Percentiles rank a stretch among this genome's conserved stretches.
Conservation (phyloP, 2,888 invertebrate species). For the Pterobdella sp. region DNA sequence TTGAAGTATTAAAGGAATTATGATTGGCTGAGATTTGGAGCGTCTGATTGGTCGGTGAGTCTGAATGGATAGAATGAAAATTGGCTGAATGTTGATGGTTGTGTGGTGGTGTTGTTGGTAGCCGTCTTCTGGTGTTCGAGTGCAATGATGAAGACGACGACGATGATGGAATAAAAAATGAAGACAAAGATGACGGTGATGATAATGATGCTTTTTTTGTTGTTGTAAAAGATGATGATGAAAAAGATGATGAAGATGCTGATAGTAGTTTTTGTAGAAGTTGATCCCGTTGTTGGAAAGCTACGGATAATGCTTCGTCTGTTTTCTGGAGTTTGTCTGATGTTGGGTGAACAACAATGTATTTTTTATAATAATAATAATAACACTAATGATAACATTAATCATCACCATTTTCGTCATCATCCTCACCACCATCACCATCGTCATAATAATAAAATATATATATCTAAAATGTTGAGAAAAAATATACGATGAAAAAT, state of each 20-base stretch:
- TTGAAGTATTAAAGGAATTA: not conserved
- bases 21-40: not conserved
- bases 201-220: not conserved
- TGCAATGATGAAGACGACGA: constrained; percentile 15
- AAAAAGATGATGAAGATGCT: not conserved
- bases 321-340: not conserved
- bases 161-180: not conserved
- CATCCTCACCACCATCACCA: too few relatives aligned
- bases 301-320: not conserved
- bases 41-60: not conserved
- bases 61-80: not conserved
- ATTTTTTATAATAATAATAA: too few relatives aligned
- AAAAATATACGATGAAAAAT: too few relatives aligned
- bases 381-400: too few relatives aligned
- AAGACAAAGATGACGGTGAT: constrained; percentile 10
- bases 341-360: too few relatives aligned
- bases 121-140: not conserved
- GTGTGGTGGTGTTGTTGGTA: not conserved
- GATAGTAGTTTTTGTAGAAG: constrained; percentile 1
- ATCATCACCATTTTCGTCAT: too few relatives aligned
- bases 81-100: not conserved
- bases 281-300: not conserved
- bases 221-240: constrained; percentile 5
- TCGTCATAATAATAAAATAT: too few relatives aligned
- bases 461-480: too few relatives aligned